Conservation (phyloP, 2,888 invertebrate species). For the Zaprionus bogoriensis region DNA sequence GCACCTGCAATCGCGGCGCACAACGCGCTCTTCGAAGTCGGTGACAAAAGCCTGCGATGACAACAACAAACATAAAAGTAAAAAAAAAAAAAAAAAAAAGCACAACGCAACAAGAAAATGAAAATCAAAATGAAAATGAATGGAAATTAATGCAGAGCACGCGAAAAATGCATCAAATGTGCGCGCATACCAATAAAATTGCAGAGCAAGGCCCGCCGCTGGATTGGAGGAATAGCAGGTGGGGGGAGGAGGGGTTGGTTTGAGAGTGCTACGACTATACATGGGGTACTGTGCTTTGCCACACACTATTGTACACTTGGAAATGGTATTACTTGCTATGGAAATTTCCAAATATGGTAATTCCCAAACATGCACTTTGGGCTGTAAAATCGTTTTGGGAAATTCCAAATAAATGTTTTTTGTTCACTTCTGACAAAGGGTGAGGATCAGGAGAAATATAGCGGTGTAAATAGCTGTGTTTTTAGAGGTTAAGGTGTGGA, state of each 20-base stretch:
- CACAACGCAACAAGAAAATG: conserved; percentile 12
- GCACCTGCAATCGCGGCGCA: too few relatives aligned
- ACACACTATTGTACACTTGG: not conserved
- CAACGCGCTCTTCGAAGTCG: conserved; percentile 7
- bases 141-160: conserved; percentile 37
- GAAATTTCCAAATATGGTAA: not conserved
- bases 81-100: not conserved
- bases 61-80: conserved; percentile 9
- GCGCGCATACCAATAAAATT: conserved; percentile 39
- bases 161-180: conserved; percentile 53
- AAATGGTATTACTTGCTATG: not conserved
- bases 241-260: not conserved
- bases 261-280: too few relatives aligned
- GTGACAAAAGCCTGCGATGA: conserved; percentile 42
- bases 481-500: too few relatives aligned
- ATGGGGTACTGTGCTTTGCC: not conserved
- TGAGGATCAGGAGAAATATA: not conserved
- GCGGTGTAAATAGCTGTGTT: not conserved
- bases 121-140: conserved; percentile 22
- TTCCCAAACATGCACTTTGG: not conserved
- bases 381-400: conserved; percentile 2
- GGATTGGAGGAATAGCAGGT: not conserved
- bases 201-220: not conserved
- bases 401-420: not conserved
- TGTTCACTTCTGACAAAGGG: not conserved